Percentiles rank a stretch among this genome's conserved stretches.
Conservation (phyloP, 1,140 invertebrate genomes). For the Drosophila mojavensis region DNA sequence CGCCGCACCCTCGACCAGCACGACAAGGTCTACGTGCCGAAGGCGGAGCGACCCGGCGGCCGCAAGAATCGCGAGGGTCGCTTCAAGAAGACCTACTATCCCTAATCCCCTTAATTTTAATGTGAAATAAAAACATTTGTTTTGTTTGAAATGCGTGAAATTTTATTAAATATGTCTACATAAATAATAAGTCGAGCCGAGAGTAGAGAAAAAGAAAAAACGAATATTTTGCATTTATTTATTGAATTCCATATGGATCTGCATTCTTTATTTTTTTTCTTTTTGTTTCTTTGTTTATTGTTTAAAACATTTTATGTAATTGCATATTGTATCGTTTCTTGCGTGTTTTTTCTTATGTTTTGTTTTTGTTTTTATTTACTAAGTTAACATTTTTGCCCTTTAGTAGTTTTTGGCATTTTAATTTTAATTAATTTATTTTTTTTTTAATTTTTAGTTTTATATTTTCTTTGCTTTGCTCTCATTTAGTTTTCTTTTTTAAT, state of each 20-base stretch:
- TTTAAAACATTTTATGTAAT: constrained; percentile 71
- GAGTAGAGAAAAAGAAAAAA: constrained; percentile 2
- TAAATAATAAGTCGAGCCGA: constrained; percentile 16
- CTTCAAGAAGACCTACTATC: constrained; percentile 87
- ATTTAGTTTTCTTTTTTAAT: constrained; percentile 3
- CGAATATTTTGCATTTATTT: constrained; percentile 6
- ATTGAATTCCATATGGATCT: constrained; percentile 46
- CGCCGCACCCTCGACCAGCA: constrained; percentile 87
- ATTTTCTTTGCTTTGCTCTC: constrained; percentile 23
- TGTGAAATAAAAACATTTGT: too few relatives aligned
- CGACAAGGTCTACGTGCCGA: constrained; percentile 88
- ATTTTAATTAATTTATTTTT: constrained; percentile 34
- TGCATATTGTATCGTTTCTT: constrained; percentile 61
- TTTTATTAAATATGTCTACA: too few relatives aligned
- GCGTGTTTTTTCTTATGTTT: constrained; percentile 7
- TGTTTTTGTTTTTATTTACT: constrained; percentile 44
- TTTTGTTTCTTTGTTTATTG: constrained; percentile 31
- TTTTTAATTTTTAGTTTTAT: constrained; percentile 17
- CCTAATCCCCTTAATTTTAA: constrained; percentile 63
- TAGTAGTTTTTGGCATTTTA: constrained; percentile 57
- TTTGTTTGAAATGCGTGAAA: too few relatives aligned
- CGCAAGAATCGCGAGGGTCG: constrained; percentile 86
- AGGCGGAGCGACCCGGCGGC: constrained; percentile 85
- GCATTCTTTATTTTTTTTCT: constrained; percentile 39
- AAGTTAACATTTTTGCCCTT: constrained; percentile 58